phyloP scores from a whole-genome alignment of 2,797 vertebrate genomes.

The Tauraco hartlaubi region DNA sequence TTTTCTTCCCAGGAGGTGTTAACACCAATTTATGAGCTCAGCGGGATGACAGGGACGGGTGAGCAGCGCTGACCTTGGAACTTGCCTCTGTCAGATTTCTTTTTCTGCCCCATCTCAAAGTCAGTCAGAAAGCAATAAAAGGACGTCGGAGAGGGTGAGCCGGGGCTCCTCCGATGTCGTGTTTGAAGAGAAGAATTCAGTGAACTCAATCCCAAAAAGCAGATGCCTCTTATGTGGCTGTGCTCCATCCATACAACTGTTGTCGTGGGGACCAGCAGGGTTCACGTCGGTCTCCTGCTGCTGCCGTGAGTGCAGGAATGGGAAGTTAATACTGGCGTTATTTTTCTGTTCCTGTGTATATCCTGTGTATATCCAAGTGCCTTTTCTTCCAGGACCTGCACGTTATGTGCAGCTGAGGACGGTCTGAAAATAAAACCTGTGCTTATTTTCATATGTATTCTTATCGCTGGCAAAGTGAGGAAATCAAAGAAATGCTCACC shows the following conservation, averaged over 20 bases:
- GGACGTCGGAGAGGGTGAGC: neutral
- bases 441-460: neutral
- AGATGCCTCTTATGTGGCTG: neutral
- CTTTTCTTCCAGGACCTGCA: neutral
- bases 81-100: neutral
- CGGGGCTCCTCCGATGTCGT: neutral
- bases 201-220: neutral
- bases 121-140: neutral
- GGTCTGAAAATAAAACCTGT: neutral
- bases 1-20: conserved; percentile 21
- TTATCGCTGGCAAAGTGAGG: neutral
- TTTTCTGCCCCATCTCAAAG: neutral
- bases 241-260: rapidly evolving
- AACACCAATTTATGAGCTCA: conserved; percentile 45
- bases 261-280: neutral
- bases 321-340: neutral
- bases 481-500: neutral
- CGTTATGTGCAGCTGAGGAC: neutral
- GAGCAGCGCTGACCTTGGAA: neutral
- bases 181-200: neutral
- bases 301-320: neutral
- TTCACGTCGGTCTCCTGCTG: neutral
- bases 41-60: neutral
- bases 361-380: neutral
- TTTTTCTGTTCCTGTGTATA: neutral